Conservation (phyloP, 2,888 invertebrate genomes). For the Drosophila falleni region DNA sequence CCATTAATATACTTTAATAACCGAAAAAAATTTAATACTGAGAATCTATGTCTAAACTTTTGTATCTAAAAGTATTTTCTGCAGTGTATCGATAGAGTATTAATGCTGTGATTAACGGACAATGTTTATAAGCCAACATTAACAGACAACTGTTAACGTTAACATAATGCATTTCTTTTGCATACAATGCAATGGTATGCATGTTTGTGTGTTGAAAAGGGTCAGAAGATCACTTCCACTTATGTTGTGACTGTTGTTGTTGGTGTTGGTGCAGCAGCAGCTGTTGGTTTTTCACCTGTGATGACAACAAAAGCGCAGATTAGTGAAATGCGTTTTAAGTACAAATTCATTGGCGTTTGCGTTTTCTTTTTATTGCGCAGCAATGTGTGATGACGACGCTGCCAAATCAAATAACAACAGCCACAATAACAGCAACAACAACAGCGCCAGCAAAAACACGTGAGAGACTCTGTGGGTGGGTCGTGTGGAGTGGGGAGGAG, state of each 20-base stretch:
- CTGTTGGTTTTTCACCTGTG: slow-evolving; percentile 18
- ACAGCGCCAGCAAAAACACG: slow-evolving; percentile 24
- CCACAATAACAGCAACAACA: slow-evolving; percentile 10
- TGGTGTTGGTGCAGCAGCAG: neutral
- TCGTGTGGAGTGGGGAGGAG: neutral
- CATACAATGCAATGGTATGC: neutral
- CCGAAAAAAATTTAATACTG: too few species aligned
- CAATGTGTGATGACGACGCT: slow-evolving; percentile 43
- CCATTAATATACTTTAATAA: too few species aligned
- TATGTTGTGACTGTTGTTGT: neutral
- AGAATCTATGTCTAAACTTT: too few species aligned
- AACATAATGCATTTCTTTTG: neutral
- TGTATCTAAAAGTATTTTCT: too few species aligned
- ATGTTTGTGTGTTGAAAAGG: neutral
- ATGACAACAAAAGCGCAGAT: slow-evolving; percentile 38
- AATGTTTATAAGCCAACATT: neutral
- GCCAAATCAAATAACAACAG: slow-evolving; percentile 56
- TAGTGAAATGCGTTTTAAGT: slow-evolving; percentile 54
- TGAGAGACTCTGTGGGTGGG: neutral
- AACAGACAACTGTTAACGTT: neutral
- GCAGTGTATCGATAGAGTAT: neutral
- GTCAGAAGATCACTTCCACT: neutral
- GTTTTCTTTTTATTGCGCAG: slow-evolving; percentile 52
- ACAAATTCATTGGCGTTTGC: slow-evolving; percentile 14
- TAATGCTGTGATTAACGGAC: neutral